Conservation (phyloP, 2,888 invertebrate genomes). For the Perizoma flavofasciatum region DNA sequence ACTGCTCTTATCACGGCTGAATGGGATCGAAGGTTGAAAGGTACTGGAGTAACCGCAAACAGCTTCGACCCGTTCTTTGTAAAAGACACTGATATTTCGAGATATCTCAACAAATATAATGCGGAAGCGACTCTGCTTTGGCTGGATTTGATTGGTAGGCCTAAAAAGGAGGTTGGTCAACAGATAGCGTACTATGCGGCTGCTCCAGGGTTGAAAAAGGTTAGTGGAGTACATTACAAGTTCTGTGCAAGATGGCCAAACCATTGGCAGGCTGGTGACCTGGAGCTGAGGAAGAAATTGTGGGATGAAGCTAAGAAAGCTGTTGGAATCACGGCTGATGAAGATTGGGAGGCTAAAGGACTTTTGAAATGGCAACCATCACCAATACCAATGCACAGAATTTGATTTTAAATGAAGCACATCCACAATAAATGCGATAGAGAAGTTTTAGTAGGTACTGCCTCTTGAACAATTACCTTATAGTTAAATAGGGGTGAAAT, state of each 20-base stretch:
- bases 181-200: constrained; percentile 65
- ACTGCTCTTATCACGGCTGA: constrained; percentile 85
- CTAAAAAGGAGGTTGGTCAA: constrained; percentile 63
- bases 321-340: constrained; percentile 57
- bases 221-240: constrained; percentile 65
- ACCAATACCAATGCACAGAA: constrained; percentile 8
- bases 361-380: constrained; percentile 4
- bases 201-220: constrained; percentile 51
- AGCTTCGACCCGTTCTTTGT: constrained; percentile 82
- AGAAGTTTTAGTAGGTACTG: too few species aligned
- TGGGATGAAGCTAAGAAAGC: constrained; percentile 65
- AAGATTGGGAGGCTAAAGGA: constrained; percentile 37
- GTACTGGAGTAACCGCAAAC: constrained; percentile 85
- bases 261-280: constrained; percentile 62
- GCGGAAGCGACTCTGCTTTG: constrained; percentile 7
- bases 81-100: constrained; percentile 53
- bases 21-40: constrained; percentile 80
- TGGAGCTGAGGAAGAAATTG: constrained; percentile 49
- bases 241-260: constrained; percentile 62
- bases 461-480: too few species aligned
- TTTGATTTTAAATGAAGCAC: not conserved
- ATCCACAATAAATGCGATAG: not conserved
- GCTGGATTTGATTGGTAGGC: constrained; percentile 54
- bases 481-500: too few species aligned
- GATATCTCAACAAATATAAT: constrained; percentile 9